Base-by-base conservation (phyloP, 1,140 invertebrate genomes). In the Lordiphosa stackelbergi region DNA sequence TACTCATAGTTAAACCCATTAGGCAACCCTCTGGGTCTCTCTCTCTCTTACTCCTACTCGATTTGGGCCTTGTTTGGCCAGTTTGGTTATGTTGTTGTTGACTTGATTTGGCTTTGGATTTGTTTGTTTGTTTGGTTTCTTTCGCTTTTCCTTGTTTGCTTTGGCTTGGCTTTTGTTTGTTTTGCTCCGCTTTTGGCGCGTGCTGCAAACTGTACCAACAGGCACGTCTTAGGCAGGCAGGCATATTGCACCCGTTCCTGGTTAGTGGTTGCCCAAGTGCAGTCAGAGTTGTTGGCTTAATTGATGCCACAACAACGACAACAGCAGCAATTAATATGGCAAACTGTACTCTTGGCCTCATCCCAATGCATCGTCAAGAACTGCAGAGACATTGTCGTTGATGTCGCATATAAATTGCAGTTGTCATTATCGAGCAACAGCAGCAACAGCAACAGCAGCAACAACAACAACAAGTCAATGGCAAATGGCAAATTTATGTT, bases 401-500 rank as follows among this genome's bases (percentile, higher is more conserved):
- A 41, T 66, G 53, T 68, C 62, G 57, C 72, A 71, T 71, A 75
- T 31, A 31, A 75, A 75, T 59, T 75, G 66, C 68, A 58, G 62
- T 75, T 71, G 72, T 74, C 71, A 74, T 65, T 73, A 68, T 54
- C 34, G 10, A 31, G 41, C 53, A 68, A 35, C 19, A 19, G 19
- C 16, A 16, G 16, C 16, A 16, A 2, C 16, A 16, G 16, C 16
- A 16, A 16, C 16, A 1, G n/a, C 16, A 16, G 16, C 16, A 16
- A 19, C 19, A 19, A 19, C 19, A 19, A 3, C 51, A 73, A 38
- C 28, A 31, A 31, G 28, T 31, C 28, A 31, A 31, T 31, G 28
- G 28, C 55, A 74, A 74, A 74, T 78, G 28, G 28, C 55, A 74
- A 74, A 74, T 78, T 78, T 73, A 79, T 81, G 61, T 74, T 66